Percentiles rank a stretch among this genome's conserved stretches.
Conservation (phyloP, 92 coral and sea anemone genomes). For the Umimayanthus kanabou region DNA sequence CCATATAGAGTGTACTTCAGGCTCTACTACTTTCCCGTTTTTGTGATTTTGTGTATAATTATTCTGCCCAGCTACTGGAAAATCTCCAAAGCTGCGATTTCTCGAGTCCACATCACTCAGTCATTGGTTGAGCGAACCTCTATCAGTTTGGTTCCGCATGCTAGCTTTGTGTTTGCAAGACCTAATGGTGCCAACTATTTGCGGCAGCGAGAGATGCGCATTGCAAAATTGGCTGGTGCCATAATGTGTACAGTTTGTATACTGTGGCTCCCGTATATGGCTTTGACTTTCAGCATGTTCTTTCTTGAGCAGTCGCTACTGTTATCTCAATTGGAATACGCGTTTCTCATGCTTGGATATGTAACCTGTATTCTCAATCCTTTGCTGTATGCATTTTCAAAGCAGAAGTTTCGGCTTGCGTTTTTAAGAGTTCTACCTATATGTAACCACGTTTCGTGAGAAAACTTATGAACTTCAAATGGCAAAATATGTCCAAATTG, state of each 20-base stretch:
- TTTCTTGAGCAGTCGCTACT: conserved; percentile 51
- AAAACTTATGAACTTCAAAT: not conserved
- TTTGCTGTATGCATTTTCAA: conserved; percentile 80
- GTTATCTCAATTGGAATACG: conserved; percentile 60
- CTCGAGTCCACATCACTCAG: conserved; percentile 70
- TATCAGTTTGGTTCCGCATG: conserved; percentile 55
- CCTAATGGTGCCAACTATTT: conserved; percentile 38
- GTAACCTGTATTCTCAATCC: conserved; percentile 79
- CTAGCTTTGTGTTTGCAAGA: conserved; percentile 36
- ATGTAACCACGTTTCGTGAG: conserved; percentile 3
- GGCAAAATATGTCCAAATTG: not conserved
- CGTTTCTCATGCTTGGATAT: conserved; percentile 74
- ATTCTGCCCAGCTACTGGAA: conserved; percentile 77
- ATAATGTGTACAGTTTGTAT: conserved; percentile 78
- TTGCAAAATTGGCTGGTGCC: conserved; percentile 87
- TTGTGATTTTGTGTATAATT: conserved; percentile 52
- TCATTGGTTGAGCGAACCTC: conserved; percentile 62
- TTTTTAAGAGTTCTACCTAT: conserved; percentile 66
- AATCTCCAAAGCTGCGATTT: conserved; percentile 78
- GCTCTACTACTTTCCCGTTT: conserved; percentile 70
- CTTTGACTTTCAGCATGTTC: conserved; percentile 61
- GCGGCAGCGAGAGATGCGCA: conserved; percentile 75
- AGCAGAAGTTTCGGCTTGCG: conserved; percentile 78
- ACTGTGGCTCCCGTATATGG: conserved; percentile 81
- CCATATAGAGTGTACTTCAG: conserved; percentile 49